Evolutionary conservation across 2,888 invertebrate species (phyloP), one percentile per base, ranked within the genome.

Genomic region (Chirona hameri): DNA sequence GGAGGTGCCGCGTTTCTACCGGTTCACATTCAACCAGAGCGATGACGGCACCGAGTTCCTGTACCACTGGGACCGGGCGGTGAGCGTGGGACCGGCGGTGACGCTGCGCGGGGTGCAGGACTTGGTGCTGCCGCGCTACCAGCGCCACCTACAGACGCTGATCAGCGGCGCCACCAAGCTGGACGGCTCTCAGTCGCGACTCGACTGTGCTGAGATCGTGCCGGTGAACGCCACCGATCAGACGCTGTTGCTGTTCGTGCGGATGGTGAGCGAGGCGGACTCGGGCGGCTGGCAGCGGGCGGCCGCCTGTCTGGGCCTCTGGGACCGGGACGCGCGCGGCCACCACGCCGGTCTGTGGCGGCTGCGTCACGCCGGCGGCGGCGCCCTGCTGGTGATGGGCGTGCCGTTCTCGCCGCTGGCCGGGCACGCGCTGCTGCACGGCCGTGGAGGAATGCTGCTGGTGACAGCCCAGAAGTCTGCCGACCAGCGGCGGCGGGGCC

Each of bases 31-130:
- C 80, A 90, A 90, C 83, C 91, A 91, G 12, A 88, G 91, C 81
- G 91, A 91, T 86, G 91, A 91, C 89, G 91, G 91, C 86, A 90
- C 91, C 27, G 91, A 91, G 86, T 90, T 90, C 86, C 87, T 89
- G 24, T 91, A 91, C 86, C 91, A 91, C 87, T 90, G 90, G 85
- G 90, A 90, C 85, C 90, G 91, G 86, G 89, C 90, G 69, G 88
- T 91, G 86, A 90, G 90, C 86, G 89, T 89, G 81, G 86, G 88
- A 84, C 89, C 90, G 21, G 86, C 89, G 85, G 89, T 90, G 65
- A 87, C 88, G 85, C 87, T 91, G 79, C 88, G 88, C 85, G 88
- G 90, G 86, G 86, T 91, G 27, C 89, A 90, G 84, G 90, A 31
- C 12, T 24, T 69, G 14, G 27, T 80, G 12, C 52, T n/a, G 46